Base-by-base conservation (phyloP, 2,888 invertebrate species). In the Agrochola macilenta region DNA sequence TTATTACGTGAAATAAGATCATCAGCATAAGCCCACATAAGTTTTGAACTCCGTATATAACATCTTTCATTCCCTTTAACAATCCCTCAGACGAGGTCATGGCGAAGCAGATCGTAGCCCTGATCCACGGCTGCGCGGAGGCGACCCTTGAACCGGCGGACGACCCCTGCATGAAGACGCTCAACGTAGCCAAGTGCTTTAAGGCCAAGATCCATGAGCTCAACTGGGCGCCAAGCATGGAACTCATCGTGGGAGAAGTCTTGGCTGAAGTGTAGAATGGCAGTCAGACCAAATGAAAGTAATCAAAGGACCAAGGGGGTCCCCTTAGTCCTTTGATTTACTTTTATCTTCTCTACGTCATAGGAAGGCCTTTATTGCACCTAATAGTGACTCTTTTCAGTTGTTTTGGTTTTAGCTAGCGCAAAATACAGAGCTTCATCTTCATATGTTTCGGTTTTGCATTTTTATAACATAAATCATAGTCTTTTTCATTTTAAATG, bases 131-230 rank as follows among this genome's bases (percentile, higher is more conserved):
- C 23, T 95, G 95, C 76, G 80, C 88, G 49, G 80, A 88, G 14
- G 63, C 84, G 0, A 71, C 69, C 0, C 86, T 91, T 0, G 76
- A 75, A 4, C 78, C 81, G 5, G 73, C 77, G 0, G 93, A 93
- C 35, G 71, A 81, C 54, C 83, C 88, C 0, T 95, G 95, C 84
- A 26, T 89, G 74, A 85, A 84, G 70, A 86, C 91, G 0, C 84
- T 95, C 17, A 87, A 88, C 63, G 81, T 93, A 20, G 91, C 91
- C 72, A 92, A 88, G 69, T 95, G 95, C 87, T 95, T 95, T 90
- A 94, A 94, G 78, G 83, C 75, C 0, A 93, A 92, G 82, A 92
- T 94, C 49, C 94, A 94, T 81, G 92, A 94, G 78, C 89, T 94
- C 14, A 89, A 94, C 81, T 94, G 94, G 94, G 93, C 93, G 4